Evolutionary conservation across 2,113 vertebrate genomes (phyloP).

Genomic region (Pseudorhombus dupliciocellatus): DNA sequence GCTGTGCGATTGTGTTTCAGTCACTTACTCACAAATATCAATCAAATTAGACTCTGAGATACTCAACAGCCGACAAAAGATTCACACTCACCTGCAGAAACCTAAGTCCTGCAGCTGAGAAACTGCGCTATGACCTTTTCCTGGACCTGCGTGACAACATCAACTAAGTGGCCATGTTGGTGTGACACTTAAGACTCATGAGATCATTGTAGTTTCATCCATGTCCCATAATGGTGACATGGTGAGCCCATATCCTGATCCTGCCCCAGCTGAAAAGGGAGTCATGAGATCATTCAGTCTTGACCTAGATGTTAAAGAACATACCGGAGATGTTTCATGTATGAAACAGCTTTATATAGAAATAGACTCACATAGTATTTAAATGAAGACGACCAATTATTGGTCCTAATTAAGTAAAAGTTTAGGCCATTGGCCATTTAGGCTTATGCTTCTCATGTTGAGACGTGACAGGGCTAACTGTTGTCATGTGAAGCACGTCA

Average conservation of each 20-base stretch:
- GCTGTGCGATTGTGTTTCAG: not conserved
- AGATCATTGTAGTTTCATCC: conserved; percentile 67
- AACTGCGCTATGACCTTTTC: conserved; percentile 6
- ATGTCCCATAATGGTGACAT: conserved; percentile 62
- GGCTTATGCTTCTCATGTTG: conserved; percentile 36
- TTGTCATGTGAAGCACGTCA: conserved; percentile 57
- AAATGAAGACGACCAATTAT: conserved; percentile 16
- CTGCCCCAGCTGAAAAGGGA: conserved; percentile 54
- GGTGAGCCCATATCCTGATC: conserved; percentile 55
- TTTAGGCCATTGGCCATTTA: conserved; percentile 12
- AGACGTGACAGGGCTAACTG: conserved; percentile 57
- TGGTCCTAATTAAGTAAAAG: conserved; percentile 15
- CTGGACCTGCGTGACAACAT: conserved; percentile 44
- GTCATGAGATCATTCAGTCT: conserved; percentile 70
- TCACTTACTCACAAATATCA: not conserved
- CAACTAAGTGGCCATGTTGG: conserved; percentile 45
- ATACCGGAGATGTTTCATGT: conserved; percentile 14
- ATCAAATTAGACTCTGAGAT: not conserved
- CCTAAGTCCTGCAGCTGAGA: conserved; percentile 5
- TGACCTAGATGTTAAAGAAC: conserved; percentile 72
- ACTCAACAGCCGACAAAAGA: conserved; percentile 3
- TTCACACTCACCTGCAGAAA: not conserved
- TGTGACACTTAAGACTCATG: conserved; percentile 77
- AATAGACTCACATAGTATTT: conserved; percentile 3
- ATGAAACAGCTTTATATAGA: conserved; percentile 32